Evolutionary conservation across 2,113 vertebrate genomes (phyloP).

Genomic region (Hippocampus comes): DNA sequence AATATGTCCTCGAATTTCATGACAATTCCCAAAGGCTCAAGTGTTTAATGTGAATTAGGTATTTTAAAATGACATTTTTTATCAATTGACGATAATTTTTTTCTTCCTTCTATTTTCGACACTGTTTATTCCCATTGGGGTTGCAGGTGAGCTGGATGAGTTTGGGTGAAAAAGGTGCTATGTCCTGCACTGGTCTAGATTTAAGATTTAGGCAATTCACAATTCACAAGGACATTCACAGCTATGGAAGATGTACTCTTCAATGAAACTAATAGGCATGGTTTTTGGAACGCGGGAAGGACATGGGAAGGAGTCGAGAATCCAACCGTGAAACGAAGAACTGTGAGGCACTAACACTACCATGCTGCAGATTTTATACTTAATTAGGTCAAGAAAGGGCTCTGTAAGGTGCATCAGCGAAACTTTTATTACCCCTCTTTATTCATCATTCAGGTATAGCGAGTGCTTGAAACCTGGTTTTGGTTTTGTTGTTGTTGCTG

Average conservation of each 20-base stretch:
- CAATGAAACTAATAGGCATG: neutral
- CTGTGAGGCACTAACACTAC: neutral
- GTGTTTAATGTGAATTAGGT: too few relatives aligned
- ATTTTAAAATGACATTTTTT: too few relatives aligned
- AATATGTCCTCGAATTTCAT: too few relatives aligned
- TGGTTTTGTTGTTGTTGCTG: neutral
- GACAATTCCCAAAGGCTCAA: too few relatives aligned
- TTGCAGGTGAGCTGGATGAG: neutral
- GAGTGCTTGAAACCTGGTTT: neutral
- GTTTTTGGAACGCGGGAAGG: neutral
- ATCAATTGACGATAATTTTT: too few relatives aligned
- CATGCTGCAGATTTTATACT: neutral
- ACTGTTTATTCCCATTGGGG: neutral
- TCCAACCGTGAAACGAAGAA: neutral
- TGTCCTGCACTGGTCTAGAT: neutral
- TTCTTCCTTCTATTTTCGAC: neutral
- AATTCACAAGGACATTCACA: neutral
- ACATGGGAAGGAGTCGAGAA: neutral
- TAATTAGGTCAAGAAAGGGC: neutral
- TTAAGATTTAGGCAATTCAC: neutral
- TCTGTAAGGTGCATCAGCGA: neutral
- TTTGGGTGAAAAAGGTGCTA: too few relatives aligned
- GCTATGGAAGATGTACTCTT: neutral
- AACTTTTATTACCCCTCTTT: neutral
- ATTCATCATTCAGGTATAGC: neutral